Percentiles rank a stretch among this genome's conserved stretches.
These are phyloP conservation scores for Trichonephila inaurata DNA, from an alignment of 1,140 invertebrate genomes.

Conservation along the genomic window DNA sequence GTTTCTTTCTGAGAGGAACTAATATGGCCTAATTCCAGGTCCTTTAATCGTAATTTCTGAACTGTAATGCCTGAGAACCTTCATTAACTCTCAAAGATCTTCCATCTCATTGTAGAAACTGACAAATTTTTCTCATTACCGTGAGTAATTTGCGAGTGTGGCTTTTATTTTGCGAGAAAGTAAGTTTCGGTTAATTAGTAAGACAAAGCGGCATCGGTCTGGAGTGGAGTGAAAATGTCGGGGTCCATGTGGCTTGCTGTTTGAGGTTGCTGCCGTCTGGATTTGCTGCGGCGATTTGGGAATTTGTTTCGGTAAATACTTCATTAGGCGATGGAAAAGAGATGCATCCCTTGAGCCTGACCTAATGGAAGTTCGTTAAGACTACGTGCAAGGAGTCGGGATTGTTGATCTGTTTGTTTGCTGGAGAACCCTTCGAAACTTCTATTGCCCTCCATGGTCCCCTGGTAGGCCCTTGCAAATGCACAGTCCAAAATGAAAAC, in stretches of 20 bases:
- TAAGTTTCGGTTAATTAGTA: constrained; percentile 77
- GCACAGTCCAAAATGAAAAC: constrained; percentile 74
- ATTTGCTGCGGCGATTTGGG: constrained; percentile 76
- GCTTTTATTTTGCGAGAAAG: constrained; percentile 76
- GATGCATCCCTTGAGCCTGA: constrained; percentile 70
- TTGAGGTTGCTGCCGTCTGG: constrained; percentile 72
- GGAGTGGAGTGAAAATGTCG: constrained; percentile 44
- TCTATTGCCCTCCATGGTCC: constrained; percentile 57
- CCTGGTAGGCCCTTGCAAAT: constrained; percentile 56
- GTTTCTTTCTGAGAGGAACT: constrained; percentile 61
- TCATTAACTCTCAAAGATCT: constrained; percentile 75
- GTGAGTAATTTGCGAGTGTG: constrained; percentile 74
- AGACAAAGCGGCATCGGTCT: constrained; percentile 67
- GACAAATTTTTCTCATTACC: constrained; percentile 76
- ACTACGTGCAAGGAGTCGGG: constrained; percentile 55
- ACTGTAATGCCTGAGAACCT: constrained; percentile 59
- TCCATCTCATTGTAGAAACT: constrained; percentile 73
- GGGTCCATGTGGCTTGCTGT: constrained; percentile 45
- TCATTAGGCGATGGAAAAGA: constrained; percentile 77
- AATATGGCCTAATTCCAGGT: constrained; percentile 74
- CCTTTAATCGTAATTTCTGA: constrained; percentile 75
- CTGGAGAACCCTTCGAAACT: constrained; percentile 50
- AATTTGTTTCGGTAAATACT: constrained; percentile 77
- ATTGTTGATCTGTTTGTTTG: constrained; percentile 77
- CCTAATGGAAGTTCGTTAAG: constrained; percentile 76